These are phyloP conservation scores for Falco cherrug DNA, from an alignment of 2,797 vertebrate species.

Conservation along the genomic window DNA sequence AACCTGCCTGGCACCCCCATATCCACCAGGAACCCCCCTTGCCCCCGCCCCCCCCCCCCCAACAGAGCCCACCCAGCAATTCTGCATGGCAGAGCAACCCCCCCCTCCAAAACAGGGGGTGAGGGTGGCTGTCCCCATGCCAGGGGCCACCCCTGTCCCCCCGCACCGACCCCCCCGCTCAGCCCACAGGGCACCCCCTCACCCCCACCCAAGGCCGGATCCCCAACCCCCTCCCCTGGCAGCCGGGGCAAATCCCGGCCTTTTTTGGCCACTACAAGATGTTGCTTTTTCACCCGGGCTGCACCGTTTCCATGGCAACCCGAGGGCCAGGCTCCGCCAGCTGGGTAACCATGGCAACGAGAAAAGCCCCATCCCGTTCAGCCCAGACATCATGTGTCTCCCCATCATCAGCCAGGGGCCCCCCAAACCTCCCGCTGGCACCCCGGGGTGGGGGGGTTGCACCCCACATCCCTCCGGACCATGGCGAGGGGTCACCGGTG, in stretches of 20 bases:
- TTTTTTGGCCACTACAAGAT: neutral
- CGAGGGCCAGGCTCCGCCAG: constrained; percentile 74
- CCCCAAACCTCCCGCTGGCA: neutral
- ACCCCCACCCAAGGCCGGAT: accelerated
- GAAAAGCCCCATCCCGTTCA: constrained; percentile 57
- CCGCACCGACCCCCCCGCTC: accelerated
- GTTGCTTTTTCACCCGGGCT: constrained; percentile 41
- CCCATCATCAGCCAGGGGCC: neutral
- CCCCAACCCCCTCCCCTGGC: neutral
- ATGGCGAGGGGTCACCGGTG: accelerated
- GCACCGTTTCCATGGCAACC: constrained; percentile 83
- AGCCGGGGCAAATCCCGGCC: neutral
- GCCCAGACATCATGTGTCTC: neutral
- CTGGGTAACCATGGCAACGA: constrained; percentile 80
- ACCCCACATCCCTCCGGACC: neutral
- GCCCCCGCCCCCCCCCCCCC: no score
- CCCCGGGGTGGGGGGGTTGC: accelerated
- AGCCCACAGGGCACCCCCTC: neutral
- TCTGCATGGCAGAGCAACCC: accelerated
- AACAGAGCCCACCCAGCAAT: accelerated
- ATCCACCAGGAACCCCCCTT: neutral
- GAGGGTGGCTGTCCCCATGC: neutral
- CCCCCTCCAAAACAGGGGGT: accelerated
- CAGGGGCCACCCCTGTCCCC: neutral
- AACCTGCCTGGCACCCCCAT: neutral